A percentile compares a stretch with the other conserved stretches of the same genome.
These are phyloP conservation scores for Pheosia tremula DNA, from an alignment of 2,888 invertebrate species.

Conservation along the genomic window DNA sequence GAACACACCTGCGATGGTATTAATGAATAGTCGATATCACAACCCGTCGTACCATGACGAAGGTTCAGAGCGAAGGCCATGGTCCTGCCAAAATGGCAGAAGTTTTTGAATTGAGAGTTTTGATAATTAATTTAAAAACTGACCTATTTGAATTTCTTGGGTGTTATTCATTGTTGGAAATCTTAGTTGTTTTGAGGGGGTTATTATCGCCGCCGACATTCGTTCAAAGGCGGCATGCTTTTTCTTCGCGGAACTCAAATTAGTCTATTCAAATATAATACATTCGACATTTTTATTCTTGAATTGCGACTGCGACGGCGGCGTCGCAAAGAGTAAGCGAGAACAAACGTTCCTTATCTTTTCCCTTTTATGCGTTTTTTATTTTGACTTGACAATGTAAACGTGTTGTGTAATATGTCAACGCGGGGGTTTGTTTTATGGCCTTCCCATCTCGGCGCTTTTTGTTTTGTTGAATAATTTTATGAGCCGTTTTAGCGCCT, in stretches of 20 bases:
- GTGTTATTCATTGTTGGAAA: no score
- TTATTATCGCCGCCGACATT: no score
- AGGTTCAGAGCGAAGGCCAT: conserved; percentile 15
- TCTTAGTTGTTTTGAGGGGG: no score
- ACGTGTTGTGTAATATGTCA: conserved; percentile 52
- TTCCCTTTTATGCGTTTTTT: conserved; percentile 48
- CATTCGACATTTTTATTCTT: not conserved
- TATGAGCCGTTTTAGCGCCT: conserved; percentile 40
- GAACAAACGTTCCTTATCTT: conserved; percentile 55
- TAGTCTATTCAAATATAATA: not conserved
- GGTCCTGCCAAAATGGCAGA: conserved; percentile 4
- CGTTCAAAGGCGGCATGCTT: not conserved
- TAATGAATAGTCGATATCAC: conserved; percentile 39
- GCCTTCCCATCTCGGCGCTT: conserved; percentile 40
- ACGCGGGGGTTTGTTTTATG: conserved; percentile 47
- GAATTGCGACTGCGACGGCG: conserved; percentile 17
- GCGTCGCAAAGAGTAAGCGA: conserved; percentile 51
- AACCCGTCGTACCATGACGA: conserved; percentile 28
- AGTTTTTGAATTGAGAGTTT: not conserved
- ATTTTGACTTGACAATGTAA: conserved; percentile 51
- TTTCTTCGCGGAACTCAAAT: not conserved
- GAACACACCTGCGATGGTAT: conserved; percentile 41
- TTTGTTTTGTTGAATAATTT: conserved; percentile 51
- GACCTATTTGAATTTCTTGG: no score
- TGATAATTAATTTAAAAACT: not conserved